Evolutionary conservation across 64 coral and sea anemone species (phyloP).

Genomic region (Dendrophyllia cribrosa): DNA sequence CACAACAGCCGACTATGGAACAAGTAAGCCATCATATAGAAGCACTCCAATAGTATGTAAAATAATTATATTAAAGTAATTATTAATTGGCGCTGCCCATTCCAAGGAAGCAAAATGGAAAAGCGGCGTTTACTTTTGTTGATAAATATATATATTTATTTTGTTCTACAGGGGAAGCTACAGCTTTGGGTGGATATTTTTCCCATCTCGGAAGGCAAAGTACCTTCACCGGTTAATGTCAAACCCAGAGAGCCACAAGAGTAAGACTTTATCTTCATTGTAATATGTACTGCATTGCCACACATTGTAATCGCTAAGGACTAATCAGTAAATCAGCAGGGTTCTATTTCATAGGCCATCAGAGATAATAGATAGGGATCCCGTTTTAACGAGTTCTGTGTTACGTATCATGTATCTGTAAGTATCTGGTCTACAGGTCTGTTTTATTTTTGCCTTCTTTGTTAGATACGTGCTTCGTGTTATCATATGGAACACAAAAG

Average conservation of each 20-base stretch:
- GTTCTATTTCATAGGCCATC: no score
- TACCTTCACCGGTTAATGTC: conserved; percentile 41
- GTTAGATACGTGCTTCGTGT: conserved; percentile 74
- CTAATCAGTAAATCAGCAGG: no score
- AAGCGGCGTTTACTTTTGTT: background rate
- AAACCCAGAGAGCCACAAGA: conserved; percentile 47
- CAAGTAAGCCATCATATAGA: conserved; percentile 48
- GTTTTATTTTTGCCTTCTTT: background rate
- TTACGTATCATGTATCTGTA: no score
- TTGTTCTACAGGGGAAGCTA: conserved; percentile 69
- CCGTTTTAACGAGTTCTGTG: no score
- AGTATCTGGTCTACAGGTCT: no score
- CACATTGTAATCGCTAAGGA: no score
- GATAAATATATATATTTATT: background rate
- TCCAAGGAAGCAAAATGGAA: no score
- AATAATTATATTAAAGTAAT: no score
- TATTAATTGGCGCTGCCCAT: no score
- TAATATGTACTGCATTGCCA: background rate
- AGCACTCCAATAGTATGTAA: no score
- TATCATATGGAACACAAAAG: conserved; percentile 87
- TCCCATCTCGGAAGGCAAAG: conserved; percentile 53
- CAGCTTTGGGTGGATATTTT: conserved; percentile 94
- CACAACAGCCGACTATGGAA: conserved; percentile 83
- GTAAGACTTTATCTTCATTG: conserved; percentile 45
- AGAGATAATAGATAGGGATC: no score